Evolutionary conservation across 2,113 vertebrate genomes (phyloP), one percentile per base, ranked within the genome.

Genomic region (Chamaetylas fuelleborni): DNA sequence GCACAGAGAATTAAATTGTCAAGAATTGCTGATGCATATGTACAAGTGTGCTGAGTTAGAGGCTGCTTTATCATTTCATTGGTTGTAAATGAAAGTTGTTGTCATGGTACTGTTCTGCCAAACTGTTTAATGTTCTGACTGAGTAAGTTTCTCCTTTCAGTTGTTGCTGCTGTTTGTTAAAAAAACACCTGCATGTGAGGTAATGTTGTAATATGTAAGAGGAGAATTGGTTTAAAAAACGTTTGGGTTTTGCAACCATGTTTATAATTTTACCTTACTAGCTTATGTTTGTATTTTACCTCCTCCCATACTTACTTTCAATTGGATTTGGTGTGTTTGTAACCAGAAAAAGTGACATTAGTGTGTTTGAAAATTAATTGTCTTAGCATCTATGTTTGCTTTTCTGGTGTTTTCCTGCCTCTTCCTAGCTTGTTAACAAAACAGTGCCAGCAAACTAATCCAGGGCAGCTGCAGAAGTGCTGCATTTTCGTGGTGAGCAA

Each of bases 111-210:
- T 67, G 67, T 90, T 94, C 69, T 92, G 56, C 76, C 36, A 66
- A 71, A 65, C 42, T 84, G 18, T 93, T 77, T 29, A 69, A 84
- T 88, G 56, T 74, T 81, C 86, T 95, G 91, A 93, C 76, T 83
- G 73, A 94, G 66, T 91, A 79, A 89, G 92, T 93, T 96, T 95
- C 88, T 93, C 80, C 88, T 93, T 96, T 83, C 91, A 94, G 85
- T 91, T 92, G 60, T 93, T 93, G 85, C 85, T 93, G 88, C 80
- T 86, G 69, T 86, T 86, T 92, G 19, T 67, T 50, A 66, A 81
- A 81, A 69, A 70, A 88, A 53, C 48, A 12, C 61, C 92, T 61
- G 83, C 58, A 45, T 77, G 36, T 66, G 82, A 95, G 90, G 92
- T 94, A 96, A 96, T 86, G 74, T 72, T 79, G 33, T 77, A 62